These are phyloP conservation scores for Diorhabda elongata DNA, from an alignment of 1,140 invertebrate species.

Conservation along the genomic window DNA sequence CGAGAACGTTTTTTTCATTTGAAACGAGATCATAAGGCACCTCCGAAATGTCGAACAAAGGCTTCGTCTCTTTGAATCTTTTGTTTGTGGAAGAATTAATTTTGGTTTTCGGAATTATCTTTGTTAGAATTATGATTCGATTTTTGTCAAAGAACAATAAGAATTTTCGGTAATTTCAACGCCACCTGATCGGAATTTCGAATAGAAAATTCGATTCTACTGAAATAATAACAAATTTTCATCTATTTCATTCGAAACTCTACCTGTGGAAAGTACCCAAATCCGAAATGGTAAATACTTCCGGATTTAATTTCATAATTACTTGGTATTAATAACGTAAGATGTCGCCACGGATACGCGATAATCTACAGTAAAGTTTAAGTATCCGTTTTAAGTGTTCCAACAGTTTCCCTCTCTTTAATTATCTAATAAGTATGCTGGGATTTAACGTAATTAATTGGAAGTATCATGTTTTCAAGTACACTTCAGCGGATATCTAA, in stretches of 20 bases:
- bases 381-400: not conserved
- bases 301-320: slow-evolving; percentile 36
- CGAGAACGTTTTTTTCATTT: not conserved
- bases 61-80: not conserved
- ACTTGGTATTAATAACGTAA: slow-evolving; percentile 37
- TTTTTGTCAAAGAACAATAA: not conserved
- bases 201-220: too few species aligned
- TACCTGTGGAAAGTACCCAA: not conserved
- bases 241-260: too few species aligned
- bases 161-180: not conserved
- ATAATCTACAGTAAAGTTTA: slow-evolving; percentile 29
- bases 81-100: not conserved
- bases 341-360: slow-evolving; percentile 36
- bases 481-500: slow-evolving; percentile 6
- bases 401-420: slow-evolving; percentile 25
- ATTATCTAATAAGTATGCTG: slow-evolving; percentile 29
- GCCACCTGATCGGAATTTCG: too few species aligned
- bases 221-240: too few species aligned
- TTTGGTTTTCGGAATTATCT: not conserved
- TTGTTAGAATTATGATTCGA: not conserved
- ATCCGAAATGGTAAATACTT: slow-evolving; percentile 5
- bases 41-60: not conserved
- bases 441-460: slow-evolving; percentile 21
- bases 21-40: not conserved
- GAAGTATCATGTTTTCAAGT: slow-evolving; percentile 15